A percentile compares a stretch with the other conserved stretches of the same genome.
Conservation (phyloP, 2,113 vertebrate species). For the Gorsachius goisagi region DNA sequence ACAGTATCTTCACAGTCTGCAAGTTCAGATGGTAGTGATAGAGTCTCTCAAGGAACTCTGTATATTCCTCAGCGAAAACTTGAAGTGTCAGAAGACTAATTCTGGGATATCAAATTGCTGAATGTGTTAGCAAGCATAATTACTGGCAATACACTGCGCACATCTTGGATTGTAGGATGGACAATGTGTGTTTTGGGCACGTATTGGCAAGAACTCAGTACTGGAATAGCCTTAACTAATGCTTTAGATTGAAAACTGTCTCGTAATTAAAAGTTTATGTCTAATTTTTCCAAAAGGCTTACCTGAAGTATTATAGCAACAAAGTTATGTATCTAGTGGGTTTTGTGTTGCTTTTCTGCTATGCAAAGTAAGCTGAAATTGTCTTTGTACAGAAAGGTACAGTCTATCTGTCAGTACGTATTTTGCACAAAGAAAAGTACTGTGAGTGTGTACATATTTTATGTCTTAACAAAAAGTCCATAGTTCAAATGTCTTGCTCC, state of each 20-base stretch:
- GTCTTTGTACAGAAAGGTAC: slow-evolving; percentile 29
- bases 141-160: neutral
- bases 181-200: slow-evolving; percentile 20
- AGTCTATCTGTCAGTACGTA: slow-evolving; percentile 26
- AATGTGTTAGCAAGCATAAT: neutral
- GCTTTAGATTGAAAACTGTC: neutral
- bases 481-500: slow-evolving; percentile 48
- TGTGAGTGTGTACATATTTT: slow-evolving; percentile 65
- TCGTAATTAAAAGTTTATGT: slow-evolving; percentile 47
- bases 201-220: slow-evolving; percentile 5
- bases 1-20: slow-evolving; percentile 55
- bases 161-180: neutral
- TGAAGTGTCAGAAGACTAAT: slow-evolving; percentile 83
- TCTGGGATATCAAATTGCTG: neutral
- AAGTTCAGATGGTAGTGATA: slow-evolving; percentile 49
- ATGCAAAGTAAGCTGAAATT: slow-evolving; percentile 56
- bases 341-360: slow-evolving; percentile 54
- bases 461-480: slow-evolving; percentile 50
- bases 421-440: slow-evolving; percentile 70
- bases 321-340: neutral
- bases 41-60: slow-evolving; percentile 63
- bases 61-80: slow-evolving; percentile 88
- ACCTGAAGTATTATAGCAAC: slow-evolving; percentile 3
- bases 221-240: slow-evolving; percentile 53
- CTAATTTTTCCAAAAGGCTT: slow-evolving; percentile 2